These are phyloP conservation scores for Rattus rattus DNA, from an alignment of 2,113 vertebrate genomes.

Conservation along the genomic window DNA sequence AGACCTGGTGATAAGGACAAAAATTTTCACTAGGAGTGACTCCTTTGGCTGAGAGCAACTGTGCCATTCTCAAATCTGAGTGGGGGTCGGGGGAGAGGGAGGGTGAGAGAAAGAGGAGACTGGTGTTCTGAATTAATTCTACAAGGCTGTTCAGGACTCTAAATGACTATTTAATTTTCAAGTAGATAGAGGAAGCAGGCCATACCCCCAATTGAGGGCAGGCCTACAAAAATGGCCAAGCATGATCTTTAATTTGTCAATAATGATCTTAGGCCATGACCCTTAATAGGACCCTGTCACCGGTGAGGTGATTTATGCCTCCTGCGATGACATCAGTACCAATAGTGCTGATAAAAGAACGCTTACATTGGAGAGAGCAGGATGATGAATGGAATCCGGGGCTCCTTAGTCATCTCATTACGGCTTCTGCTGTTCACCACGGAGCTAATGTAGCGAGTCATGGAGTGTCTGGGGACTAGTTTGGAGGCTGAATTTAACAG, in stretches of 20 bases:
- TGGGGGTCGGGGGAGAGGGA: not conserved
- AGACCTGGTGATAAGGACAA: conserved; percentile 56
- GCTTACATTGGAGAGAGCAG: conserved; percentile 98
- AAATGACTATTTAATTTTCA: conserved; percentile 87
- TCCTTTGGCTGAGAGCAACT: conserved; percentile 57
- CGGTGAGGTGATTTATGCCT: conserved; percentile 97
- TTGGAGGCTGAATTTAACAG: conserved; percentile 95
- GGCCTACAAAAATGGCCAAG: conserved; percentile 85
- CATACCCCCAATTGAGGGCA: conserved; percentile 84
- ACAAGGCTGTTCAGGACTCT: conserved; percentile 75
- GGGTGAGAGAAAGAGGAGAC: not conserved
- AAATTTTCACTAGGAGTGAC: conserved; percentile 10
- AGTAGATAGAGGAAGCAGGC: conserved; percentile 81
- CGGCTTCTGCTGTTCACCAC: conserved; percentile 90
- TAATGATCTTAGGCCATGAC: conserved; percentile 93
- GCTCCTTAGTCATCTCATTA: conserved; percentile 99
- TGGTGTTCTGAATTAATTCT: conserved; percentile 74
- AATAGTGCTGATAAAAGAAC: conserved; percentile 98
- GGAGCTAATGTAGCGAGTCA: conserved; percentile 98
- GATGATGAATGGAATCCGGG: conserved; percentile 99
- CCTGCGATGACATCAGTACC: conserved; percentile 95
- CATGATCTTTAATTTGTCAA: conserved; percentile 94
- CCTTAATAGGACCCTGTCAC: conserved; percentile 98
- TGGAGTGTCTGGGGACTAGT: conserved; percentile 91
- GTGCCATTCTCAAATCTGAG: conserved; percentile 50